phyloP scores from a whole-genome alignment of 2,113 vertebrate genomes.

The Synodontis membranacea region DNA sequence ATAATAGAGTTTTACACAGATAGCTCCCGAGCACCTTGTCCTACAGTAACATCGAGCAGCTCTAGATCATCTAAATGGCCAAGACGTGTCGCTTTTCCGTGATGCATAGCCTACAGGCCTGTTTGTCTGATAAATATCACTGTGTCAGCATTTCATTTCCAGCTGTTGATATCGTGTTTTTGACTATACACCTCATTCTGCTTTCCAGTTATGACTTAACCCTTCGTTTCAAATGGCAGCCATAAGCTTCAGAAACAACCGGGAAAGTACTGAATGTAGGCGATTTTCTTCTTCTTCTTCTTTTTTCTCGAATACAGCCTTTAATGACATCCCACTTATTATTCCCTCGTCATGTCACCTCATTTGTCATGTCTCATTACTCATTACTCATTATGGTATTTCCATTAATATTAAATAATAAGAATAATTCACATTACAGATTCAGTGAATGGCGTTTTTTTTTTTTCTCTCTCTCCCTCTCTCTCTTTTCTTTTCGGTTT shows the following conservation, averaged over 20 bases:
- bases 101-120: background rate
- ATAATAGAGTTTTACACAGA: background rate
- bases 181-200: conserved; percentile 59
- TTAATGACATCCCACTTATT: conserved; percentile 37
- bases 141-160: conserved; percentile 38
- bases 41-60: too few species aligned
- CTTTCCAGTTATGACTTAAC: conserved; percentile 59
- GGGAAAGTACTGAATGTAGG: conserved; percentile 58
- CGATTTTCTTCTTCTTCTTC: conserved; percentile 9
- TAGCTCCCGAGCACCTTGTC: background rate
- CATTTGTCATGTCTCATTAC: conserved; percentile 23
- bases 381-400: conserved; percentile 33
- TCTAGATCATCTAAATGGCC: background rate
- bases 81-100: conserved; percentile 13
- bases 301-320: conserved; percentile 7
- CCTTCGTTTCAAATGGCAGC: conserved; percentile 25
- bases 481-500: background rate
- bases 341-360: background rate
- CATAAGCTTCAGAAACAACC: conserved; percentile 44
- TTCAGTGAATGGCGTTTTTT: background rate
- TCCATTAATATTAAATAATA: conserved; percentile 35
- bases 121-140: conserved; percentile 31
- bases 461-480: too few species aligned
- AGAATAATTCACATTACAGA: background rate
- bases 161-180: conserved; percentile 38